A percentile compares a stretch with the other conserved stretches of the same genome.
These are phyloP conservation scores for Anthrax anthrax DNA, from an alignment of 2,888 invertebrate species.

Conservation along the genomic window DNA sequence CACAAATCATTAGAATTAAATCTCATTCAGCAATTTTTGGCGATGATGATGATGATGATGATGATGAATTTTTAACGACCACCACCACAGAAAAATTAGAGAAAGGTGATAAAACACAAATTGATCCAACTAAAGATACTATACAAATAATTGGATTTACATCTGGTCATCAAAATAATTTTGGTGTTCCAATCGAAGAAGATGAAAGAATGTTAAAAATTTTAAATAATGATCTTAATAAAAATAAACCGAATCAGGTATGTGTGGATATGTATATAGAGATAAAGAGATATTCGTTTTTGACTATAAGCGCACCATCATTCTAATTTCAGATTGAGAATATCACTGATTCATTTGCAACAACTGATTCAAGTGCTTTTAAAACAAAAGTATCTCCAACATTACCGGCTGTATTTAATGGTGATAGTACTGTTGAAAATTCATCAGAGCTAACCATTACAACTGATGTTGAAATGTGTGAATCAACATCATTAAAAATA, in stretches of 20 bases:
- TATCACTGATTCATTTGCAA: slow-evolving; percentile 20
- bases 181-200: slow-evolving; percentile 47
- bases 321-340: slow-evolving; percentile 18
- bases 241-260: slow-evolving; percentile 13
- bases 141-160: slow-evolving; percentile 34
- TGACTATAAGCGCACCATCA: background rate
- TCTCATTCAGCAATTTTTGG: background rate
- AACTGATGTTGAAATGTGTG: slow-evolving; percentile 21
- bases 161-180: slow-evolving; percentile 47
- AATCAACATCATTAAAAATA: slow-evolving; percentile 29
- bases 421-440: slow-evolving; percentile 26
- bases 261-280: background rate
- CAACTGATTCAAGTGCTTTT: slow-evolving; percentile 38
- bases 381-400: slow-evolving; percentile 48
- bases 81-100: slow-evolving; percentile 3
- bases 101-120: slow-evolving; percentile 1
- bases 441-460: slow-evolving; percentile 15
- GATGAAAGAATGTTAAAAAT: slow-evolving; percentile 36
- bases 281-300: background rate
- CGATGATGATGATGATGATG: slow-evolving; percentile 7
- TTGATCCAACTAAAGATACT: slow-evolving; percentile 12
- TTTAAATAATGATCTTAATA: slow-evolving; percentile 23
- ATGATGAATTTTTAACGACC: slow-evolving; percentile 5
- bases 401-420: slow-evolving; percentile 37
- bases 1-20: slow-evolving; percentile 11